Conservation (phyloP, 2,888 invertebrate genomes). For the Cosmopolites sordidus region DNA sequence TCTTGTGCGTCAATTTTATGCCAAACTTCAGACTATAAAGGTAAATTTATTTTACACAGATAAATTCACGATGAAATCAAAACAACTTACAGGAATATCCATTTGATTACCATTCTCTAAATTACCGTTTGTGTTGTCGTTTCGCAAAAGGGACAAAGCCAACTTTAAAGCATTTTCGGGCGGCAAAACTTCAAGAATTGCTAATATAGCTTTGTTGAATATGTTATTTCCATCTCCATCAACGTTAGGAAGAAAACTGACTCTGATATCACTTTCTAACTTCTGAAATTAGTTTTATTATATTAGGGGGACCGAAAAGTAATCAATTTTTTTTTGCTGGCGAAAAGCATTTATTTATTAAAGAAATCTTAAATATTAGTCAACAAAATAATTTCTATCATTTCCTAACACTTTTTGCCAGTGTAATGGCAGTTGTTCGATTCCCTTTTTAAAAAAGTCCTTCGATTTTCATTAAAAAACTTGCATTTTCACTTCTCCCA, state of each 20-base stretch:
- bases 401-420: too few species aligned
- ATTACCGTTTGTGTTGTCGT: conserved; percentile 48
- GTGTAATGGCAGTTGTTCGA: too few species aligned
- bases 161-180: conserved; percentile 57
- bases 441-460: too few species aligned
- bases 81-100: conserved; percentile 54
- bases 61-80: background rate
- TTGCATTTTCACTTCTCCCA: too few species aligned
- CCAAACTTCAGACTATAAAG: conserved; percentile 33
- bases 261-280: conserved; percentile 63
- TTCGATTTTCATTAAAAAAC: too few species aligned
- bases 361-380: too few species aligned
- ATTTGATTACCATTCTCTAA: conserved; percentile 48
- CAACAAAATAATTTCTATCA: too few species aligned
- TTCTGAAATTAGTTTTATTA: conserved; percentile 57
- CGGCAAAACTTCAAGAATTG: conserved; percentile 60
- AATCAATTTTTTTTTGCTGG: too few species aligned
- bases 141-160: conserved; percentile 55
- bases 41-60: conserved; percentile 5
- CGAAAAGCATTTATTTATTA: too few species aligned
- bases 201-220: conserved; percentile 66
- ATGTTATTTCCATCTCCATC: conserved; percentile 53
- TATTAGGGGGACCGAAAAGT: too few species aligned
- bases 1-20: conserved; percentile 56
- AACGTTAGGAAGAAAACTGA: conserved; percentile 70